Evolutionary conservation across 2,888 invertebrate species (phyloP).

Genomic region (Orchesella flavescens): DNA sequence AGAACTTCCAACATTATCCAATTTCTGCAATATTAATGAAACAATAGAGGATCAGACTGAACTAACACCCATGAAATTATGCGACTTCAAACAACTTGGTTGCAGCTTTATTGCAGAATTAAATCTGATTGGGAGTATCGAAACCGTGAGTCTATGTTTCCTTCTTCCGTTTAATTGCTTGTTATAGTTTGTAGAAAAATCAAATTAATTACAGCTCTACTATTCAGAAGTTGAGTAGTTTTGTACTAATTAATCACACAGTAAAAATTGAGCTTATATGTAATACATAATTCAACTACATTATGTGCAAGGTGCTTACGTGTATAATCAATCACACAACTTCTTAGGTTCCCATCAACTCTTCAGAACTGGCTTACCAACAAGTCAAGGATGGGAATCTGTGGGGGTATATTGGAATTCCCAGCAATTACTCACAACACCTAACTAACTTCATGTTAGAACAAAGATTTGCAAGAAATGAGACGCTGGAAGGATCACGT

Average conservation of each 20-base stretch:
- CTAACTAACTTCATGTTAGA: constrained; percentile 4
- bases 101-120: constrained; percentile 32
- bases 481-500: constrained; percentile 50
- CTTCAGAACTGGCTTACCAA: constrained; percentile 14
- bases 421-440: constrained; percentile 38
- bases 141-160: constrained; percentile 15
- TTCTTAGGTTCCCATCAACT: constrained; percentile 38
- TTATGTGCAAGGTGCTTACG: neutral
- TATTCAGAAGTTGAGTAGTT: too few relatives aligned
- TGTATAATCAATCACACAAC: neutral
- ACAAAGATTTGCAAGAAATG: constrained; percentile 43
- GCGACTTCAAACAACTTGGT: constrained; percentile 27
- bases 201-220: too few relatives aligned
- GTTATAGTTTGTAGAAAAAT: too few relatives aligned
- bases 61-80: neutral
- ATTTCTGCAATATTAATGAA: too few relatives aligned
- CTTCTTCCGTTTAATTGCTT: too few relatives aligned
- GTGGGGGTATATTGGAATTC: constrained; percentile 46
- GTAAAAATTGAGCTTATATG: too few relatives aligned
- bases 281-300: too few relatives aligned
- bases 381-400: constrained; percentile 20
- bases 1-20: constrained; percentile 8
- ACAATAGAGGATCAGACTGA: too few relatives aligned
- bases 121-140: neutral
- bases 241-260: too few relatives aligned